A percentile compares a stretch with the other conserved stretches of the same genome.
Evolutionary conservation across 2,888 invertebrate species (phyloP).

Genomic region (Teinopalpus imperialis): DNA sequence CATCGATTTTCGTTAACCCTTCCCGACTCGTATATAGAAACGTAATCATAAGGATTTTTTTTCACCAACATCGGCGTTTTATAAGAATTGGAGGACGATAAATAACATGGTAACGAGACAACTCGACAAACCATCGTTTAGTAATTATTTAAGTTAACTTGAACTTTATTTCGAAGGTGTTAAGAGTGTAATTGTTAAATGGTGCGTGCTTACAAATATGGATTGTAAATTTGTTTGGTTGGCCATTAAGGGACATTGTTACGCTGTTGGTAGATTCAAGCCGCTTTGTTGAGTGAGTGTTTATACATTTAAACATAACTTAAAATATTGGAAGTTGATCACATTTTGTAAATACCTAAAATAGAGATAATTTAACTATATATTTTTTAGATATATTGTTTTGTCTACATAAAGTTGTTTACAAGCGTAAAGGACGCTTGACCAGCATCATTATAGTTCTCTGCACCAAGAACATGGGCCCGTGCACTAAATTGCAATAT

Average conservation of each 20-base stretch:
- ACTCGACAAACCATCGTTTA: neutral
- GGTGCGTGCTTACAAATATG: constrained; percentile 7
- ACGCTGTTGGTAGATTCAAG: constrained; percentile 6
- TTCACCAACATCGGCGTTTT: constrained; percentile 9
- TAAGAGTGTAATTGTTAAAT: neutral
- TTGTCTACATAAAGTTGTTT: no score
- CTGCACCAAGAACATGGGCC: no score
- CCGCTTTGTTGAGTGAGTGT: constrained; percentile 17
- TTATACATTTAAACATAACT: constrained; percentile 15
- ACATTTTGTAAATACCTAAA: constrained; percentile 1
- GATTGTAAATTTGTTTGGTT: constrained; percentile 21
- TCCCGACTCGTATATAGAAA: constrained; percentile 6
- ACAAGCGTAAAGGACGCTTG: no score
- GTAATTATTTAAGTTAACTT: neutral
- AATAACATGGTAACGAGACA: constrained; percentile 14
- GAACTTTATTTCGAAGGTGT: neutral
- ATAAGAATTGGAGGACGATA: constrained; percentile 15
- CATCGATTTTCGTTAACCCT: constrained; percentile 1
- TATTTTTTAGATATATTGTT: constrained; percentile 1
- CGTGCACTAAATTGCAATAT: no score
- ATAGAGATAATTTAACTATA: neutral
- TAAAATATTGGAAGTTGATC: constrained; percentile 2
- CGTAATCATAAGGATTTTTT: constrained; percentile 1
- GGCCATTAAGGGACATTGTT: constrained; percentile 15
- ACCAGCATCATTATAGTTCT: no score